These are phyloP conservation scores for Morinoia aosen DNA, from an alignment of 2,888 invertebrate genomes.

Conservation along the genomic window DNA sequence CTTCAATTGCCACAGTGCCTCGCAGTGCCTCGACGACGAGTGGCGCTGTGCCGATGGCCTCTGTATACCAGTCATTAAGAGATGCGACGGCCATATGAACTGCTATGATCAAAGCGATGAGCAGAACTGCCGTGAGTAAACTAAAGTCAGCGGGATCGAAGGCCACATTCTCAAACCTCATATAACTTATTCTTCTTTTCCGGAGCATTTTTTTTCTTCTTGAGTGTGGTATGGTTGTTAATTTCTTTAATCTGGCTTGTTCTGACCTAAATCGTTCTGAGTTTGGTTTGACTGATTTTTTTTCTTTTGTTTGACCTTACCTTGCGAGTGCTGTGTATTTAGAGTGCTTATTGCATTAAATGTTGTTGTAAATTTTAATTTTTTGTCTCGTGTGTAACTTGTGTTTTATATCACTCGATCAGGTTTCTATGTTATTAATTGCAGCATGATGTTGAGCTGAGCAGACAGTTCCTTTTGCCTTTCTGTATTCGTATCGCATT, in stretches of 20 bases:
- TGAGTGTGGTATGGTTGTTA: not conserved
- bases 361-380: too few species aligned
- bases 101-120: constrained; percentile 84
- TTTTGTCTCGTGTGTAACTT: not conserved
- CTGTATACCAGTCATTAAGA: constrained; percentile 78
- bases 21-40: constrained; percentile 77
- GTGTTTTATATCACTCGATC: not conserved
- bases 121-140: constrained; percentile 79
- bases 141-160: not conserved
- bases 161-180: constrained; percentile 73
- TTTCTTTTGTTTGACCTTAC: not conserved
- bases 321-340: not conserved
- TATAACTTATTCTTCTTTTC: constrained; percentile 77
- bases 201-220: not conserved
- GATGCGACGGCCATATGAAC: constrained; percentile 82
- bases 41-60: constrained; percentile 83
- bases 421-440: not conserved
- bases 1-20: constrained; percentile 75
- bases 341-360: too few species aligned
- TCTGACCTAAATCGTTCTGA: not conserved
- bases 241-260: not conserved
- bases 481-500: not conserved
- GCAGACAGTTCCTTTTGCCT: not conserved
- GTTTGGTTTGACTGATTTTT: not conserved
- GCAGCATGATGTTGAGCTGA: not conserved